Percentiles rank a stretch among this genome's conserved stretches.
phyloP scores from a whole-genome alignment of 2,888 invertebrate genomes.

The Lycia hirtaria region DNA sequence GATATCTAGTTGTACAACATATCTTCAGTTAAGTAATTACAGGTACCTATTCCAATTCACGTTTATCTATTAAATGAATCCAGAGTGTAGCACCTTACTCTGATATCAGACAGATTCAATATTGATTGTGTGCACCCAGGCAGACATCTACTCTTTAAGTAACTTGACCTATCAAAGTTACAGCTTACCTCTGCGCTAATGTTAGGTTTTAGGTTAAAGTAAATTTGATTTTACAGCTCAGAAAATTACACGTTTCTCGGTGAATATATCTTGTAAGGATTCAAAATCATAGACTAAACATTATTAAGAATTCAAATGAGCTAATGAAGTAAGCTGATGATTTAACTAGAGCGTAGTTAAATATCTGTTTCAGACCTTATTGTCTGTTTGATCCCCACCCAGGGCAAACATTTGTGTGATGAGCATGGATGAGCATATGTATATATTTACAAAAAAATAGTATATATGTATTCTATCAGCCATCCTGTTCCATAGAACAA shows the following conservation, averaged over 20 bases:
- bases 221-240: slow-evolving; percentile 4
- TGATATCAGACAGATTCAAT: neutral
- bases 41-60: neutral
- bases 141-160: slow-evolving; percentile 6
- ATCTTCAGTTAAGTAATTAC: no score
- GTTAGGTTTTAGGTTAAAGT: slow-evolving; percentile 3
- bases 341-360: no score
- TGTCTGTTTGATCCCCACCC: no score
- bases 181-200: neutral
- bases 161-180: neutral
- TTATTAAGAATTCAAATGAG: neutral
- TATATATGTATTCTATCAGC: no score
- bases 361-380: no score
- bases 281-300: no score
- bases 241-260: slow-evolving; percentile 1
- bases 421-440: no score
- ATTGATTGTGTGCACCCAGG: slow-evolving; percentile 3
- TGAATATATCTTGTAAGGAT: neutral
- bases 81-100: neutral
- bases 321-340: neutral
- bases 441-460: no score
- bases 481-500: no score
- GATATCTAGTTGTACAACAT: no score
- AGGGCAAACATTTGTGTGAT: no score
- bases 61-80: neutral